Conservation (phyloP, 2,113 vertebrate genomes). For the Barbus barbus region DNA sequence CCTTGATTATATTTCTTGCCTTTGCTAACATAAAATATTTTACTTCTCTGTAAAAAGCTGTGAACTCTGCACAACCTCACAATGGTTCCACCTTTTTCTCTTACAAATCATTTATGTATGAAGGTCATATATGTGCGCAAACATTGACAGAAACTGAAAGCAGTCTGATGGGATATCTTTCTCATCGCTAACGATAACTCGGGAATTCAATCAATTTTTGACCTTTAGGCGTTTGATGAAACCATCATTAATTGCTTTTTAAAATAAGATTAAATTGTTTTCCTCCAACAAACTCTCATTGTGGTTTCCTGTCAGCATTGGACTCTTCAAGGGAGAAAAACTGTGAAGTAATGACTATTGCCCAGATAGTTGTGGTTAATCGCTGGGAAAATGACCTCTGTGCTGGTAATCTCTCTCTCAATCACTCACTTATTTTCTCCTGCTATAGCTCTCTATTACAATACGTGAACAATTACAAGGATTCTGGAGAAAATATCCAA, state of each 20-base stretch:
- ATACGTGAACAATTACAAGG: neutral
- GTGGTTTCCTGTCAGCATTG: neutral
- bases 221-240: conserved; percentile 16
- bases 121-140: neutral
- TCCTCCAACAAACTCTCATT: conserved; percentile 10
- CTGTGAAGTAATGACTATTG: neutral
- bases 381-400: neutral
- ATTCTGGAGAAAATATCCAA: neutral
- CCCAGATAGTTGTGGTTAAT: neutral
- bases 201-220: conserved; percentile 23
- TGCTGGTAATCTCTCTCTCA: neutral
- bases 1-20: neutral
- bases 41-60: neutral
- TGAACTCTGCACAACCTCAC: neutral
- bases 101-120: neutral
- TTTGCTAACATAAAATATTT: conserved; percentile 2
- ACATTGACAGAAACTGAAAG: conserved; percentile 15
- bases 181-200: neutral
- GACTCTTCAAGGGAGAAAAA: conserved; percentile 1
- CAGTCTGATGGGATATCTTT: conserved; percentile 1
- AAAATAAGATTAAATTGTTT: conserved; percentile 14
- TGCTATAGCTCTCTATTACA: neutral
- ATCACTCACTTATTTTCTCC: neutral
- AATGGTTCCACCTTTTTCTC: conserved; percentile 1
- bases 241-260: conserved; percentile 23